Evolutionary conservation across 2,888 invertebrate genomes (phyloP).

Genomic region (Hyppa rectilinea): DNA sequence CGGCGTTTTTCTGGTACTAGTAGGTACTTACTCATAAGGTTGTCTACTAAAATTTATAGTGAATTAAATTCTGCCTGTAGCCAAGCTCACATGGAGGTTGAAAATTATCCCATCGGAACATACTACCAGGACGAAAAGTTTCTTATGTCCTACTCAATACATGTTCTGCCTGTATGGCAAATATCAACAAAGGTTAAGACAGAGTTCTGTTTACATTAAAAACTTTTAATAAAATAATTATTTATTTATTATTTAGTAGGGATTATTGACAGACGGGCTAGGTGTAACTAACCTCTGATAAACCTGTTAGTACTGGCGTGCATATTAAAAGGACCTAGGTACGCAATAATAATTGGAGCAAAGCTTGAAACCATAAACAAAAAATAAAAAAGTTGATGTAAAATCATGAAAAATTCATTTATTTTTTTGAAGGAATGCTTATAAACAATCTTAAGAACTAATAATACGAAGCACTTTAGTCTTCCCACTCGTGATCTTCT

Average conservation of each 20-base stretch:
- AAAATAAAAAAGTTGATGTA: slow-evolving; percentile 25
- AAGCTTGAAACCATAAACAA: not conserved
- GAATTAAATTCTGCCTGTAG: not conserved
- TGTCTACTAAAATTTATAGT: not conserved
- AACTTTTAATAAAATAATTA: not conserved
- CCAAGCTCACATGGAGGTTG: not conserved
- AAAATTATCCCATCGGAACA: not conserved
- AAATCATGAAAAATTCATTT: slow-evolving; percentile 40
- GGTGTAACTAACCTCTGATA: not conserved
- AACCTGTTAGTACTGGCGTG: not conserved
- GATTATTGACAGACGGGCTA: not conserved
- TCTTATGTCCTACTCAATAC: not conserved
- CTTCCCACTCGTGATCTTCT: slow-evolving; percentile 84
- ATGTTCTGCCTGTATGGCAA: not conserved
- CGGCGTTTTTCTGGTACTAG: not conserved
- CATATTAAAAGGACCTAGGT: not conserved
- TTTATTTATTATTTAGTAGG: no score
- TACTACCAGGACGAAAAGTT: not conserved
- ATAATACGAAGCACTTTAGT: slow-evolving; percentile 61
- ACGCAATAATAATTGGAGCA: not conserved
- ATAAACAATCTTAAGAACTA: slow-evolving; percentile 53
- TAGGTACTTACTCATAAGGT: not conserved
- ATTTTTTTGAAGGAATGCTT: slow-evolving; percentile 59
- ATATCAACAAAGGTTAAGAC: not conserved
- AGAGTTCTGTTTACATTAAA: not conserved